A percentile compares a stretch with the other conserved stretches of the same genome.
phyloP scores from a whole-genome alignment of 92 coral and sea anemone genomes.

The Virgularia gustaviana region DNA sequence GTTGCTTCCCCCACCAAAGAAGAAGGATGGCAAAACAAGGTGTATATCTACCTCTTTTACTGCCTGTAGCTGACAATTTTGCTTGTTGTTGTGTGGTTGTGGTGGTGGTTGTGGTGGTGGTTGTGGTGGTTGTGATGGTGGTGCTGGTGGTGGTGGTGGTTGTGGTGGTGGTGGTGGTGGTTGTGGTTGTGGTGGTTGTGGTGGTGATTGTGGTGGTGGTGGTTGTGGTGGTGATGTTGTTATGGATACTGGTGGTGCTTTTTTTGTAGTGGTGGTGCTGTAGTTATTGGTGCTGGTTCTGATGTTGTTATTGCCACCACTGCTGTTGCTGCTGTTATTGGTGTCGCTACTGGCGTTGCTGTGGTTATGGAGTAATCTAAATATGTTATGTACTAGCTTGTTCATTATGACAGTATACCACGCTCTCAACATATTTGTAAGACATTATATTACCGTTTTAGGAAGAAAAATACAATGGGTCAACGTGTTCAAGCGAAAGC shows the following conservation, averaged over 20 bases:
- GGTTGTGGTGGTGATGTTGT: no score
- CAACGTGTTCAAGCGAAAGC: conserved; percentile 79
- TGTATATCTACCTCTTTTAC: not conserved
- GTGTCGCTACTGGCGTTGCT: no score
- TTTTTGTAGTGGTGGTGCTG: no score
- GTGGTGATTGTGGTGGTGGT: no score
- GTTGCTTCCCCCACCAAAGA: conserved; percentile 53
- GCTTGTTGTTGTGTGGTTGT: not conserved
- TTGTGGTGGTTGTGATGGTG: not conserved
- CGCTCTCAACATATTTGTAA: not conserved
- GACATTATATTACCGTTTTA: not conserved
- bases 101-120: not conserved
- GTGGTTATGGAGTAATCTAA: no score
- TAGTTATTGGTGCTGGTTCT: no score
- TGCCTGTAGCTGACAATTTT: not conserved
- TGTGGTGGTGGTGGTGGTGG: not conserved
- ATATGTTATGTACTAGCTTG: no score
- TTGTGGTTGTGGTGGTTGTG: not conserved
- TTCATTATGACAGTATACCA: no score
- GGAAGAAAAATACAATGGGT: conserved; percentile 67
- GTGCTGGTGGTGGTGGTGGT: not conserved
- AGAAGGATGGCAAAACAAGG: conserved; percentile 60
- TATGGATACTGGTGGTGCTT: no score
- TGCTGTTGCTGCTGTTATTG: no score
- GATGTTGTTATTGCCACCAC: no score